Evolutionary conservation across 1,140 invertebrate species (phyloP).

Genomic region (Tribolium madens): DNA sequence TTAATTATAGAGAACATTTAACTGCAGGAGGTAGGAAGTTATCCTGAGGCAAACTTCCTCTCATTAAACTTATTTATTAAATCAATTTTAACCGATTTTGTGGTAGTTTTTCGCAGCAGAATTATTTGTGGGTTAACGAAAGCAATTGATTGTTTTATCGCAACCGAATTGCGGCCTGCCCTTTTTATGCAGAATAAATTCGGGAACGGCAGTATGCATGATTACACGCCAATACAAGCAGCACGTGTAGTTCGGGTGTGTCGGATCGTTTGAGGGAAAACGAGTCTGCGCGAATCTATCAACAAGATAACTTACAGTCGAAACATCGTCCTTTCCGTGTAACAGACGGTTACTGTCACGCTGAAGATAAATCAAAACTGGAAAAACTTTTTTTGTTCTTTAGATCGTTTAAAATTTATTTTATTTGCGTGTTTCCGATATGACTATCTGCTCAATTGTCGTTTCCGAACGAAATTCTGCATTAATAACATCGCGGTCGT

Average conservation of each 20-base stretch:
- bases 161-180: conserved; percentile 10
- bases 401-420: conserved; percentile 41
- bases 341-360: conserved; percentile 53
- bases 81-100: not conserved
- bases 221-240: conserved; percentile 40
- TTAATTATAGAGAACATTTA: no score
- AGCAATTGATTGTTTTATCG: conserved; percentile 35
- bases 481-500: conserved; percentile 27
- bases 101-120: not conserved
- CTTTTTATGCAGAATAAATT: conserved; percentile 45
- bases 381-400: not conserved
- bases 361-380: conserved; percentile 45
- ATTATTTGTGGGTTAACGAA: not conserved
- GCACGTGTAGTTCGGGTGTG: conserved; percentile 46
- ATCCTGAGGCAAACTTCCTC: no score
- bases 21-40: no score
- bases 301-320: conserved; percentile 48
- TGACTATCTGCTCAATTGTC: conserved; percentile 36
- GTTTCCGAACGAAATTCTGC: conserved; percentile 28
- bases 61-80: no score
- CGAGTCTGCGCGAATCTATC: conserved; percentile 43
- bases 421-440: conserved; percentile 47
- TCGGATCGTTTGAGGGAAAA: conserved; percentile 45
- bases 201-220: conserved; percentile 44
- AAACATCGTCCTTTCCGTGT: conserved; percentile 48